Base-by-base conservation (phyloP, 2,888 invertebrate species). In the Nomada fucata region DNA sequence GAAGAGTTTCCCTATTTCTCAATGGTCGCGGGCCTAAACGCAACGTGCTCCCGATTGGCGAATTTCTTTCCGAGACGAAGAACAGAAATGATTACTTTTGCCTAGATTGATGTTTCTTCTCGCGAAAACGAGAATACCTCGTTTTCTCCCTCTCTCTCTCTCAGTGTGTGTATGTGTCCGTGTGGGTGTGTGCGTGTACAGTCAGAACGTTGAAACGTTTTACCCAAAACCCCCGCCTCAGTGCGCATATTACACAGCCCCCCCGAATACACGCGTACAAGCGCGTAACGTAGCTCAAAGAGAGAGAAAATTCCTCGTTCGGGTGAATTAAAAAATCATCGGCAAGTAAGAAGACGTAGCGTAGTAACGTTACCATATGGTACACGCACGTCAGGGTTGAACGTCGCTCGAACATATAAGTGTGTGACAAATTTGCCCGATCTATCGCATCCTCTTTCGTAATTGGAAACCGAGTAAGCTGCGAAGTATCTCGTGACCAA, bases 371-470 rank as follows among this genome's bases (percentile, higher is more conserved):
- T 63, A 60, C 55, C 64, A 59, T 76, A 67, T 55, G 81, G 83
- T 84, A 36, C 20, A 29, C 76, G 53, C 73, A 20, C 72, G 50
- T 15, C 59, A 42, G 71, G 71, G 73, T 60, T 69, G 61, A 74
- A 74, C 42, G 59, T 59, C 69, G 60, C 59, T 61, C 69, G 64
- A 68, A 53, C 64, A 78, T 60, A 69, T 79, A 85, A 70, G 10
- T 71, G 63, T 47, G 74, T 74, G 83, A 72, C 88, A 87, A 88
- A 88, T 67, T 86, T 84, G 64, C 74, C 77, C 84, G 73, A 82
- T 85, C 91, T 91, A 91, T 92, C 92, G 88, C 90, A 91, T 91
- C 89, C 91, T 89, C 88, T 87, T 87, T 85, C 73, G 57, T 79
- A 76, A 70, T 73, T 77, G 74, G 84, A 79, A 85, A 86, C 77